phyloP scores from a whole-genome alignment of 2,888 invertebrate genomes.

The Autographa gamma region DNA sequence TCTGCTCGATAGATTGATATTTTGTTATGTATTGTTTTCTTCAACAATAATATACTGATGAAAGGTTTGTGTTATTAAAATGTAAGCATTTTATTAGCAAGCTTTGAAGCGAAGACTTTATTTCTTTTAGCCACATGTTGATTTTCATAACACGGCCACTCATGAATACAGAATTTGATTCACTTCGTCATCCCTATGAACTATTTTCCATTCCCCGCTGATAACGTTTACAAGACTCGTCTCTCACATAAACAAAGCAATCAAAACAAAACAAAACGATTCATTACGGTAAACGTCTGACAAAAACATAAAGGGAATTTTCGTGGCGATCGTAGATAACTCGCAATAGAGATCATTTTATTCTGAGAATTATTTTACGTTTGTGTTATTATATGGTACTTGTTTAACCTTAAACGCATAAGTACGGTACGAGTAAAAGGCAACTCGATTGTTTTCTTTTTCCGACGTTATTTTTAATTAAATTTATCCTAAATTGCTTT shows the following conservation, averaged over 20 bases:
- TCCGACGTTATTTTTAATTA: neutral
- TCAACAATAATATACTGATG: no score
- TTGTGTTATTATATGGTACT: neutral
- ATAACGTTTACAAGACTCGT: conserved; percentile 14
- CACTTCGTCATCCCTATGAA: conserved; percentile 5
- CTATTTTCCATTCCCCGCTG: conserved; percentile 10
- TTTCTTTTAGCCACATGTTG: neutral
- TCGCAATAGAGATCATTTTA: conserved; percentile 8
- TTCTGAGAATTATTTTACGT: neutral
- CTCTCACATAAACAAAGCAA: conserved; percentile 26
- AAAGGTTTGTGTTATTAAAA: neutral
- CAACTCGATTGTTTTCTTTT: neutral
- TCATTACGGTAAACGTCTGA: conserved; percentile 57
- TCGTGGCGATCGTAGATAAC: conserved; percentile 28
- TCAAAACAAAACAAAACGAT: conserved; percentile 52
- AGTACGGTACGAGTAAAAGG: neutral
- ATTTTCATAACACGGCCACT: neutral
- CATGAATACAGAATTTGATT: neutral
- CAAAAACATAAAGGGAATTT: conserved; percentile 43
- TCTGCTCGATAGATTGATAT: no score
- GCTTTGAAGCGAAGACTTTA: neutral
- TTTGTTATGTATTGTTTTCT: no score
- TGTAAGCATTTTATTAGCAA: neutral
- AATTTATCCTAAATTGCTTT: neutral
- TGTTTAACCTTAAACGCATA: neutral